Evolutionary conservation across 2,888 invertebrate species (phyloP), one percentile per base, ranked within the genome.

Genomic region (Zygothrica quintamaculata): DNA sequence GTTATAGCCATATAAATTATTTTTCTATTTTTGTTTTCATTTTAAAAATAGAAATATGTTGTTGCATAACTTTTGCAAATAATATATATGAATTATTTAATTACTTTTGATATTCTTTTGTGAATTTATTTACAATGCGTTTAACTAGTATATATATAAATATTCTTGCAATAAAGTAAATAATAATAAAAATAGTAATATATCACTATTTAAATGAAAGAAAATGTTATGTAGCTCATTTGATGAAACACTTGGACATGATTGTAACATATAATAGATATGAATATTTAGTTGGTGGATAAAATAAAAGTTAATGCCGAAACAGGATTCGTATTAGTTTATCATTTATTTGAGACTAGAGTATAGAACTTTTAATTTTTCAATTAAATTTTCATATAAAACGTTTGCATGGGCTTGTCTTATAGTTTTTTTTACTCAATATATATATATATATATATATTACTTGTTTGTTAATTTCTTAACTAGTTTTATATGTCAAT

Each of bases 341-440:
- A 48, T 29, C 8, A 34, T 26, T 46, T 52, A 13, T 60, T 51
- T 34, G 25, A 25, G 44, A 16, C 16, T 47, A 36, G 64, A 65
- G 64, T 74, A 70, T 72, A 72, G 61, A 74, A n/a, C n/a, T 67
- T 73, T 64, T 53, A 34, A 51, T 55, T 61, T 48, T 47, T 57
- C 52, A 15, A 31, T 62, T 59, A 51, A 42, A 16, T 46, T 29
- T 62, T 87, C 74, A 87, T 88, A 88, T 84, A 88, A 88, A 88
- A 88, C 86, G 65, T 69, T 65, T 61, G 42, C 39, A n/a, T 16
- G 16, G 39, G 25, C 18, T 25, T 29, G 26, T 15, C 37, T 67
- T 72, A 61, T 43, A 57, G 53, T 77, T 62, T 16, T 77, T 76
- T 87, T 80, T 88, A 88, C 88, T 89, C 90, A 89, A 90, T 90